Evolutionary conservation across 2,113 vertebrate genomes (phyloP), one percentile per base, ranked within the genome.

Genomic region (Apteryx owenii): DNA sequence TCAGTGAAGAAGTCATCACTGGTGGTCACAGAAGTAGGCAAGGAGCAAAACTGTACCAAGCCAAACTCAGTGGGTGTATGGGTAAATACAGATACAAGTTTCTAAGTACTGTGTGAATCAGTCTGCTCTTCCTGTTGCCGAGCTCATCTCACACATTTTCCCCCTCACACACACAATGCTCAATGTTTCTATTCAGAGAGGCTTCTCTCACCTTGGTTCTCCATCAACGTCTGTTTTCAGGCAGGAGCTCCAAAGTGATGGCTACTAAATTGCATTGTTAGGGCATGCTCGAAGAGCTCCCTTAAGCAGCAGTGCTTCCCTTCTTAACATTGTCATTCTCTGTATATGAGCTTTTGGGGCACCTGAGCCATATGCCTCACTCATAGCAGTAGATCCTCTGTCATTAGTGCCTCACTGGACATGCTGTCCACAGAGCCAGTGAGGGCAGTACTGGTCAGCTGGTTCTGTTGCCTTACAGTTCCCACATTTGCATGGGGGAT

Each of bases 21-120:
- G 80, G 31, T 46, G 31, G 2, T 72, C 71, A 83, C 7, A 61
- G 65, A 88, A 79, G 31, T 14, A 65, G 65, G 36, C 22, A 70
- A 68, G 26, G 40, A 14, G 12, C 12, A 79, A 29, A 64, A 15
- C 64, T 88, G 78, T 70, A 60, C 33, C 9, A 36, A 85, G 40
- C 23, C 48, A 60, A 3, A 51, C 62, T 85, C 75, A 54, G 51
- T 46, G 15, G 23, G 38, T 69, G 46, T 40, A 17, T n/a, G 29
- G 61, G 21, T 50, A 80, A 64, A 9, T 51, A 53, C 0, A 0
- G 22, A 40, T 46, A 2, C 12, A 50, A 38, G 36, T 89, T 29
- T 60, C 9, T 23, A 48, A 87, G 40, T 19, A 28, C n/a, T n/a
- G 2, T 23, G n/a, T 82, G 66, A 96, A 44, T 93, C 80, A 86